phyloP scores from a whole-genome alignment of 64 coral and sea anemone genomes.

The Stylophora pistillata region DNA sequence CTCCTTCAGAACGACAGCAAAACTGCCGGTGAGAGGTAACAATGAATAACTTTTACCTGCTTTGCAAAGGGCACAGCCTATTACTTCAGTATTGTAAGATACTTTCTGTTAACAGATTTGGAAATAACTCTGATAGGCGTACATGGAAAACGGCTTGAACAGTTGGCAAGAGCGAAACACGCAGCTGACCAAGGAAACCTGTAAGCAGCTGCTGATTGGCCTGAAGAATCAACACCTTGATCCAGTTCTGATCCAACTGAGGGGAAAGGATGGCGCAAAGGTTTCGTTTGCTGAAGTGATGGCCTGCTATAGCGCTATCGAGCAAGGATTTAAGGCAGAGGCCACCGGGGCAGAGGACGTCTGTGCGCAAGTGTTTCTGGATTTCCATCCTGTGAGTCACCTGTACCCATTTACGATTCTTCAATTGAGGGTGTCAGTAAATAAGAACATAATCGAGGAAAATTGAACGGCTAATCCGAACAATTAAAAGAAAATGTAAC shows the following conservation, averaged over 20 bases:
- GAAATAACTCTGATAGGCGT: neutral
- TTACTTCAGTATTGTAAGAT: neutral
- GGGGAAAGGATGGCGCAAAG: constrained; percentile 53
- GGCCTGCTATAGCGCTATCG: constrained; percentile 57
- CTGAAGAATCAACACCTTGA: constrained; percentile 44
- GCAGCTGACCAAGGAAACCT: constrained; percentile 28
- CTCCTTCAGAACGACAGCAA: no score
- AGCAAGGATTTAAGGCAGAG: constrained; percentile 41
- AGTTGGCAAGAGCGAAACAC: constrained; percentile 44
- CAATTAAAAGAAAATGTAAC: no score
- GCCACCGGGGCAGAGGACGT: constrained; percentile 75
- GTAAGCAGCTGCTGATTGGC: constrained; percentile 31
- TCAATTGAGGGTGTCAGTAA: neutral
- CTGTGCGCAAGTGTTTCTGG: constrained; percentile 66
- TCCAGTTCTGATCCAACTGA: constrained; percentile 37
- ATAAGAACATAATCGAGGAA: no score
- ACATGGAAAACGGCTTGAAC: constrained; percentile 25
- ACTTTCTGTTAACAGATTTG: neutral
- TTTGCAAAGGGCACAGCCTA: no score
- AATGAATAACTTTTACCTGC: no score
- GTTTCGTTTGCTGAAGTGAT: constrained; percentile 73
- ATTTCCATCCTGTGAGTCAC: constrained; percentile 81
- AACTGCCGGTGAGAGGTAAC: no score
- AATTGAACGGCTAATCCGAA: neutral
- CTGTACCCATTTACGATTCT: neutral